Base-by-base conservation (phyloP, 2,113 vertebrate species). In the Barnardius zonarius region DNA sequence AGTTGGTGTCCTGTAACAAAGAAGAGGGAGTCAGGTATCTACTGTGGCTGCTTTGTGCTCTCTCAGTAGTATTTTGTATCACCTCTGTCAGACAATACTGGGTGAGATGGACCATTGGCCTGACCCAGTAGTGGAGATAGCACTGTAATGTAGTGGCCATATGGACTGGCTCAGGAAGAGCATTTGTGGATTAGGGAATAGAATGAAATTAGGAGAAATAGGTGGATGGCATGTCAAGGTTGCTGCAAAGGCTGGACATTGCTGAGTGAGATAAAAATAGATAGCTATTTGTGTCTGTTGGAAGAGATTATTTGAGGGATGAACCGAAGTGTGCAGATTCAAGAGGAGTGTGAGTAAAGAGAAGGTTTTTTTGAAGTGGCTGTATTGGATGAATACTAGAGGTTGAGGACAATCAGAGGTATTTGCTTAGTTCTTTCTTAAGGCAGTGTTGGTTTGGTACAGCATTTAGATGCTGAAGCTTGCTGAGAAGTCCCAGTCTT, bases 161-260 rank as follows among this genome's bases (percentile, higher is more conserved):
- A 88, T 95, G 96, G 86, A 48, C 55, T 68, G 69, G 91, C 81
- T 95, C 76, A 88, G 88, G 52, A 88, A 75, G 46, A 92, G 69
- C 73, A 73, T 92, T 87, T 92, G 49, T 0, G 8, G 88, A 90
- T 94, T 96, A 97, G 68, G 48, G 76, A 92, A 27, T 75, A 48
- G 76, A 70, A 86, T 78, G 52, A 92, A 97, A 94, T 94, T 48
- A 90, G 85, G 86, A 69, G 64, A 90, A 68, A 55, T 84, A 88
- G 83, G 93, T 94, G 73, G 64, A 72, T 90, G 80, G 73, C 69
- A 19, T 64, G 69, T 95, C 83, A 92, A 86, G 83, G 80, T 96
- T 94, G 92, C 76, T 66, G 28, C 24, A 78, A 44, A 82, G 57
- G 41, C 81, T 92, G 88, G 48, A 20, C 15, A 2, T 69, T 35